phyloP scores from a whole-genome alignment of 2,888 invertebrate species.

The Cryptocephalus moraei region DNA sequence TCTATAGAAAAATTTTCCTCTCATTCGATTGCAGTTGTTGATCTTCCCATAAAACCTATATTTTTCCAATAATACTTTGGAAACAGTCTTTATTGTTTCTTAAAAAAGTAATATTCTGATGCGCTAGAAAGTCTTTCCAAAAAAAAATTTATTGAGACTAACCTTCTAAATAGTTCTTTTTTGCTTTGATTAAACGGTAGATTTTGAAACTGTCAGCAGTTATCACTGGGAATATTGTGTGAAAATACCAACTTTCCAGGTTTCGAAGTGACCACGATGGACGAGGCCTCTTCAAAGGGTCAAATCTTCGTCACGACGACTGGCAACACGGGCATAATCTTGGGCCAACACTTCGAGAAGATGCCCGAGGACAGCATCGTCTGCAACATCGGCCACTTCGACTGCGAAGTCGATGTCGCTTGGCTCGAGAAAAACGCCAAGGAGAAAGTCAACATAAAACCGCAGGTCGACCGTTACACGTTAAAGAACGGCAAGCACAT shows the following conservation, averaged over 20 bases:
- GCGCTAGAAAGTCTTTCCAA: no score
- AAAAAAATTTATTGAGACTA: no score
- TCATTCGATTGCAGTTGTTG: no score
- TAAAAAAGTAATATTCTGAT: no score
- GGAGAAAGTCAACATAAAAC: constrained; percentile 87
- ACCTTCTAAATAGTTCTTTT: no score
- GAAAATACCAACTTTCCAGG: constrained; percentile 7
- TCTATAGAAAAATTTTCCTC: no score
- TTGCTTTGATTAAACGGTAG: no score
- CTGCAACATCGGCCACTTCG: constrained; percentile 97
- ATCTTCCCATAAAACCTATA: no score
- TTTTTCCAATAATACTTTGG: no score
- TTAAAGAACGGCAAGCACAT: constrained; percentile 84
- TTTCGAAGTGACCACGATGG: constrained; percentile 90
- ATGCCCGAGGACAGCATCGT: constrained; percentile 97
- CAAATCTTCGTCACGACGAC: constrained; percentile 96
- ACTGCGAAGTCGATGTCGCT: constrained; percentile 87
- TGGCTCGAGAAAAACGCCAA: constrained; percentile 89
- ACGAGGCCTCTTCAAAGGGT: constrained; percentile 82
- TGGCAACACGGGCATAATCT: constrained; percentile 88
- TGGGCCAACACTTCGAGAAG: constrained; percentile 73
- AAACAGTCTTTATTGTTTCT: no score
- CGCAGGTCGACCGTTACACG: constrained; percentile 91
- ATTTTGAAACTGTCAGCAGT: no score
- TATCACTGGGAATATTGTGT: no score